Percentiles rank a stretch among this genome's conserved stretches.
phyloP scores from a whole-genome alignment of 2,888 invertebrate species.

The Balanococcus diminutus region DNA sequence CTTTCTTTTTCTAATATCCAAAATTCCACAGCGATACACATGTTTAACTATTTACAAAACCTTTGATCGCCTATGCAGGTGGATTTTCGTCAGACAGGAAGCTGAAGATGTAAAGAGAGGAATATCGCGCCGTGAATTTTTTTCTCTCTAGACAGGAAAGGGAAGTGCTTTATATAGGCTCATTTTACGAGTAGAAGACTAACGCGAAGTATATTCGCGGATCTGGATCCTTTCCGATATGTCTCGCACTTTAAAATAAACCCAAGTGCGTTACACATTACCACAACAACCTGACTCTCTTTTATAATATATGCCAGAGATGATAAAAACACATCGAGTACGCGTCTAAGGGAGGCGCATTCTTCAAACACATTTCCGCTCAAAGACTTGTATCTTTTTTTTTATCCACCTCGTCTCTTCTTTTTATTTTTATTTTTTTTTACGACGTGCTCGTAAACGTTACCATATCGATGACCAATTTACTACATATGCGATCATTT shows the following conservation, averaged over 20 bases:
- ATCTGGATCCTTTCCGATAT: conserved; percentile 11
- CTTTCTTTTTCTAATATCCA: background rate
- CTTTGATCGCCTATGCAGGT: conserved; percentile 27
- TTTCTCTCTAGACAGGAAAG: conserved; percentile 32
- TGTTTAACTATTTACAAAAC: conserved; percentile 27
- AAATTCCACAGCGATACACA: conserved; percentile 26
- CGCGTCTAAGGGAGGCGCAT: background rate
- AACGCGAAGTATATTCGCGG: conserved; percentile 36
- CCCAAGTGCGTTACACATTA: conserved; percentile 23
- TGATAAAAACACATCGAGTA: background rate
- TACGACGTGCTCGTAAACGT: background rate
- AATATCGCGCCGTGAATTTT: conserved; percentile 30
- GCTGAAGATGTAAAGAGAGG: conserved; percentile 11
- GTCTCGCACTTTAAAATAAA: conserved; percentile 19
- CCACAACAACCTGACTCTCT: conserved; percentile 1
- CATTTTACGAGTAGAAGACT: conserved; percentile 37
- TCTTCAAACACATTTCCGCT: background rate
- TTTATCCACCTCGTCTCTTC: background rate
- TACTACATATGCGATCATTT: background rate
- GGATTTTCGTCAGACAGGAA: conserved; percentile 37
- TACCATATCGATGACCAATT: conserved; percentile 5
- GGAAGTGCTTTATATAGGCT: conserved; percentile 42
- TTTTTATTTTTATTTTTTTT: background rate
- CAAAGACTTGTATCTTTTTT: background rate
- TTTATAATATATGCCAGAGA: conserved; percentile 3